A percentile compares a stretch with the other conserved stretches of the same genome.
Conservation (phyloP, 2,888 invertebrate species). For the Aspidapion aeneum region DNA sequence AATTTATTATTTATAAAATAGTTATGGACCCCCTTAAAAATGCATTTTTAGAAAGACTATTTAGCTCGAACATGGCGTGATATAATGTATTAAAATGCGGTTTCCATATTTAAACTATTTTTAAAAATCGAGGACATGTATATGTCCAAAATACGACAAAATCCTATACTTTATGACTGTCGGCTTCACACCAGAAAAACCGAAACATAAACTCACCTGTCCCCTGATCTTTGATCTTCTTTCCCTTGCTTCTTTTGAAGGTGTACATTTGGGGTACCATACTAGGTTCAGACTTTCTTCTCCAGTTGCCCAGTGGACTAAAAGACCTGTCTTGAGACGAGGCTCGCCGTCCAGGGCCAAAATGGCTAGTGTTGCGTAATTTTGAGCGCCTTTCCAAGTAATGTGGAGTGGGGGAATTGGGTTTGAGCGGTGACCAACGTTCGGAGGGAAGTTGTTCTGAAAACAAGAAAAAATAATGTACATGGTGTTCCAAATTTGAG, state of each 20-base stretch:
- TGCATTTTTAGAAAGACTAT: too few relatives aligned
- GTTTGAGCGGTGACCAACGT: constrained; percentile 60
- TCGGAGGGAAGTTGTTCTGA: constrained; percentile 39
- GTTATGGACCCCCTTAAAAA: too few relatives aligned
- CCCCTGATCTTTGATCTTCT: constrained; percentile 63
- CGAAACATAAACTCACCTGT: too few relatives aligned
- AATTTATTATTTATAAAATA: too few relatives aligned
- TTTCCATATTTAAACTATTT: too few relatives aligned
- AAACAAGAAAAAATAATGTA: constrained; percentile 21
- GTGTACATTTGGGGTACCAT: constrained; percentile 52
- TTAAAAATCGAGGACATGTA: too few relatives aligned
- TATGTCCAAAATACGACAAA: too few relatives aligned
- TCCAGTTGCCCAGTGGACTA: constrained; percentile 62
- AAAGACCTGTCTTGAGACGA: constrained; percentile 51
- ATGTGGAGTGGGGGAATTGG: constrained; percentile 82
- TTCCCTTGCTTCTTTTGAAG: constrained; percentile 66
- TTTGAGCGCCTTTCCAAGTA: constrained; percentile 83
- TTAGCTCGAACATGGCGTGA: too few relatives aligned
- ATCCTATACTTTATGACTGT: too few relatives aligned
- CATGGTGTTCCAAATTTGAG: too few relatives aligned
- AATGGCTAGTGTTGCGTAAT: constrained; percentile 57
- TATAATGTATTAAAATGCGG: too few relatives aligned
- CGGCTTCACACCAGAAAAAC: too few relatives aligned
- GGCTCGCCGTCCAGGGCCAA: constrained; percentile 36
- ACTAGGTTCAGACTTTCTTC: constrained; percentile 72